Evolutionary conservation across 2,888 invertebrate species (phyloP), one percentile per base, ranked within the genome.

Genomic region (Noctua pronuba): DNA sequence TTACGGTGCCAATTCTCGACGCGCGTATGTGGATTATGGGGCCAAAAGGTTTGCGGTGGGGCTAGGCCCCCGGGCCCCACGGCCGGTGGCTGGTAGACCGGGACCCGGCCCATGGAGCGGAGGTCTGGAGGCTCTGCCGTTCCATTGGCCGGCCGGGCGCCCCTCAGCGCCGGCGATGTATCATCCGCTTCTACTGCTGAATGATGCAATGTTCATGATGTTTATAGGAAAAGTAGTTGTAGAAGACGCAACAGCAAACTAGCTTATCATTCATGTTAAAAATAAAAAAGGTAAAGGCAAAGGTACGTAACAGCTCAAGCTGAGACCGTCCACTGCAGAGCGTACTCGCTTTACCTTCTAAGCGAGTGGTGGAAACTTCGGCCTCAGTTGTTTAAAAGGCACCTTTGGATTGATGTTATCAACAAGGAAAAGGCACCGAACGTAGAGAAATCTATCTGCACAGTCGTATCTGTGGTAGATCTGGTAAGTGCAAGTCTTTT

Each of bases 71-170:
- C 97, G 92, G 82, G 95, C 92, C 87, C 97, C 92, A 83, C 49
- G 46, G 84, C 97, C 94, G 89, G 97, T 93, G 90, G 97, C 88
- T 97, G 97, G 88, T 96, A 96, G 1, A 97, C 96, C 3, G 96
- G 95, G 75, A 97, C 96, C 52, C 95, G 94, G 79, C 96, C 95
- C 64, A 94, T 88, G 46, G 94, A 96, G 58, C 96, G 93, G 38
- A 93, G 93, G 89, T 96, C 96, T 21, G 95, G 93, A 18, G 92
- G 90, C 73, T 95, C 95, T 52, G 88, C 93, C 11, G 95, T 93
- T 58, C 90, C 92, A 85, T 96, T 96, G 49, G 92, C 89, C 31
- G 92, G 91, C 71, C 94, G 94, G 35, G 73, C 72, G 65, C 89
- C 87, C 74, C 81, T 89, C 68, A 88, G 88, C 79, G 89, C 75